Percentiles rank a stretch among this genome's conserved stretches.
Conservation (phyloP, 2,797 vertebrate species). For the Sebastes wilsoni region DNA sequence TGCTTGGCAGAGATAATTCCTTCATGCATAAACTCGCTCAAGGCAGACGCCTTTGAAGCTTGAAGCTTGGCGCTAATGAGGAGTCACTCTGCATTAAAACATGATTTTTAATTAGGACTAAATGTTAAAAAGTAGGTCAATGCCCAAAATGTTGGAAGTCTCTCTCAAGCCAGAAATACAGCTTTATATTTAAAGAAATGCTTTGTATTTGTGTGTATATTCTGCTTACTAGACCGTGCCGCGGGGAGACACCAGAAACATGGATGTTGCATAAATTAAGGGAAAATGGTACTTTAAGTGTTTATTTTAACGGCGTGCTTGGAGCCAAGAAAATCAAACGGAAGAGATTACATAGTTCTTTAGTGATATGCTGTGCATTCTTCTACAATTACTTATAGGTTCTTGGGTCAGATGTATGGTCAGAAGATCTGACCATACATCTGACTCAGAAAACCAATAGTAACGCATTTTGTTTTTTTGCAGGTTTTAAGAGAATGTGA, state of each 20-base stretch:
- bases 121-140: conserved; percentile 49
- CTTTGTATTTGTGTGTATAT: background rate
- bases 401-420: background rate
- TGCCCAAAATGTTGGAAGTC: conserved; percentile 24
- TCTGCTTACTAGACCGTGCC: background rate
- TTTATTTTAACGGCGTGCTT: background rate
- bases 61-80: conserved; percentile 43
- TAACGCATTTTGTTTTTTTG: background rate
- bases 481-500: background rate
- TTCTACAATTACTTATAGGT: background rate
- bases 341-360: background rate
- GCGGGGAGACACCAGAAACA: background rate
- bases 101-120: conserved; percentile 44
- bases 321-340: background rate
- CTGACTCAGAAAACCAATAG: too few species aligned
- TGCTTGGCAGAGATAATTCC: conserved; percentile 12
- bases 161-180: background rate
- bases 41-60: conserved; percentile 52
- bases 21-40: conserved; percentile 17
- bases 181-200: conserved; percentile 4
- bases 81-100: conserved; percentile 36
- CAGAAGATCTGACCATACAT: too few species aligned
- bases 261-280: background rate
- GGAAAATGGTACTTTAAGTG: background rate
- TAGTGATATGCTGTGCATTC: background rate